These are phyloP conservation scores for Calycopis cecrops DNA, from an alignment of 1,140 invertebrate species.

Conservation along the genomic window DNA sequence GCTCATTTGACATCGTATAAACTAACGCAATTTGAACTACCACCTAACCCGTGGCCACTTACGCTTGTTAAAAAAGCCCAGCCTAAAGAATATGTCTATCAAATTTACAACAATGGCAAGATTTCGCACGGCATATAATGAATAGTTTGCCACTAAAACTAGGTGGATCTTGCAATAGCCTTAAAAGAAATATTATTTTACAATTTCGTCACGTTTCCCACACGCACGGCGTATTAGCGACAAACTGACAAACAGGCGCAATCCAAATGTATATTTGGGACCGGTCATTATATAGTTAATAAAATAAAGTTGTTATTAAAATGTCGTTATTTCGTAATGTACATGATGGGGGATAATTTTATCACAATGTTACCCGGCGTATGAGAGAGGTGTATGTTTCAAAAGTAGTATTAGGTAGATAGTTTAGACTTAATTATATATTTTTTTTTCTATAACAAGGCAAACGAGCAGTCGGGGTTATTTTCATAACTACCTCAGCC, in stretches of 20 bases:
- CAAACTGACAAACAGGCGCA: slow-evolving; percentile 63
- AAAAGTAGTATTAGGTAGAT: too few relatives aligned
- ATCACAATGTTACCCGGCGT: neutral
- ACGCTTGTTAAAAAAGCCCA: slow-evolving; percentile 17
- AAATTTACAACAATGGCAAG: slow-evolving; percentile 58
- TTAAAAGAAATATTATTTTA: slow-evolving; percentile 70
- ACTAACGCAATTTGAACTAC: too few relatives aligned
- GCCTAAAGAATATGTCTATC: slow-evolving; percentile 59
- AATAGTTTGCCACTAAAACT: slow-evolving; percentile 73
- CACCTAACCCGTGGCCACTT: neutral
- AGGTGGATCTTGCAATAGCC: slow-evolving; percentile 71
- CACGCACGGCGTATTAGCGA: slow-evolving; percentile 23
- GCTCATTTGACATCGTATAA: too few relatives aligned
- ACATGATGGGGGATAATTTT: neutral
- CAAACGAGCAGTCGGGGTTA: too few relatives aligned
- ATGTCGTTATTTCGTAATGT: slow-evolving; percentile 21
- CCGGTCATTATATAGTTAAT: slow-evolving; percentile 26
- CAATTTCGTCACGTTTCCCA: slow-evolving; percentile 72
- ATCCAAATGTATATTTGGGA: slow-evolving; percentile 53
- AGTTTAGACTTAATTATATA: too few relatives aligned
- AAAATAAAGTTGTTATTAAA: slow-evolving; percentile 24
- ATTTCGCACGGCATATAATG: slow-evolving; percentile 70
- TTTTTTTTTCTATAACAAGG: too few relatives aligned
- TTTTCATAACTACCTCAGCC: too few relatives aligned
- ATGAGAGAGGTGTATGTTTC: too few relatives aligned